Evolutionary conservation across 2,113 vertebrate species (phyloP).

Genomic region (Trematocara stigmaticum): DNA sequence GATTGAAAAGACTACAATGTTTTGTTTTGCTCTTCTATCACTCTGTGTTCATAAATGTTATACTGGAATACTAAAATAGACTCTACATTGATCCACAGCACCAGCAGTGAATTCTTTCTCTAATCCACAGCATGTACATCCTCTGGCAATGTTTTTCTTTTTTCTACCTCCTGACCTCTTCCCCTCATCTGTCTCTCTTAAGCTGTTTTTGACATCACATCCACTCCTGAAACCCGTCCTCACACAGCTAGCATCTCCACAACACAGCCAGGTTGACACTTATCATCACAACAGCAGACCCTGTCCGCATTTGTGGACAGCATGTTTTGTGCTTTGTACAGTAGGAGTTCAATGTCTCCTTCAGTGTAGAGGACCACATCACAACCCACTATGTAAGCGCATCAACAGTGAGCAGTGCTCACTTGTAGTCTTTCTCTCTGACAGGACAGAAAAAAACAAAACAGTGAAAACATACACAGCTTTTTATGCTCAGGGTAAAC

Average conservation of each 20-base stretch:
- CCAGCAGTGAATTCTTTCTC: neutral
- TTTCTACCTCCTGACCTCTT: neutral
- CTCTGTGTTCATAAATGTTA: neutral
- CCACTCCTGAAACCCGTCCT: neutral
- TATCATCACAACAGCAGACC: neutral
- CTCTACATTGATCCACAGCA: neutral
- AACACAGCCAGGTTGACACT: neutral
- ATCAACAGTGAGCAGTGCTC: neutral
- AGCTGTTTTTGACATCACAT: neutral
- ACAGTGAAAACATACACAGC: neutral
- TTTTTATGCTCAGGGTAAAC: neutral
- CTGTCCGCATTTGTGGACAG: neutral
- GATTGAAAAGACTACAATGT: neutral
- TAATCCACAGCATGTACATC: neutral
- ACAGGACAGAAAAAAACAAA: neutral
- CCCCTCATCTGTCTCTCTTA: neutral
- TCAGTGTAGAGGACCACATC: neutral
- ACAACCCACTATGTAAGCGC: neutral
- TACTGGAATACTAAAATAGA: neutral
- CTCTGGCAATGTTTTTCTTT: neutral
- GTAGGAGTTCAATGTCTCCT: neutral
- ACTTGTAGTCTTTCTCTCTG: neutral
- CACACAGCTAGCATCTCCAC: neutral
- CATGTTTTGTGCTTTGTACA: neutral
- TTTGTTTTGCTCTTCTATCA: neutral